A percentile compares a stretch with the other conserved stretches of the same genome.
Evolutionary conservation across 2,888 invertebrate genomes (phyloP).

Genomic region (Monochamus alternatus): DNA sequence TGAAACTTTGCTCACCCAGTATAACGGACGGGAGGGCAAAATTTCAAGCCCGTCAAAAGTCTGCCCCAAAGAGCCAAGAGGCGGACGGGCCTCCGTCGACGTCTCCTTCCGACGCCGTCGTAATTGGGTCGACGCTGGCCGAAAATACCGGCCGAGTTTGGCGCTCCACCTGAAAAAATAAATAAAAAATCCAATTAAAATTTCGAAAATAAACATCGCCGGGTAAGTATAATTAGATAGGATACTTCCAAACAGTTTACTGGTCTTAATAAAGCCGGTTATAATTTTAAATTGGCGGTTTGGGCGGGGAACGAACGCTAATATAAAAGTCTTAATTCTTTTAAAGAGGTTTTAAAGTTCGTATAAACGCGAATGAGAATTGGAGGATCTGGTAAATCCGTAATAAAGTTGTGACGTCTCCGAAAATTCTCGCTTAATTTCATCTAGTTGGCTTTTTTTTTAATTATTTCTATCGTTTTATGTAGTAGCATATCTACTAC

Average conservation of each 20-base stretch:
- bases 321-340: too few species aligned
- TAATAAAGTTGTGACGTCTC: too few species aligned
- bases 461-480: too few species aligned
- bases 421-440: too few species aligned
- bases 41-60: slow-evolving; percentile 79
- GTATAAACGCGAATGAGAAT: too few species aligned
- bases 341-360: too few species aligned
- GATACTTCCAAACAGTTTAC: slow-evolving; percentile 33
- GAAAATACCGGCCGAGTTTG: slow-evolving; percentile 23
- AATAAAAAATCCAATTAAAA: slow-evolving; percentile 59
- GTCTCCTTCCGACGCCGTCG: slow-evolving; percentile 8
- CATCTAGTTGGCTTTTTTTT: too few species aligned
- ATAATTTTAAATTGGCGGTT: slow-evolving; percentile 38
- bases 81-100: not conserved
- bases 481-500: too few species aligned
- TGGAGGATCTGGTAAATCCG: too few species aligned
- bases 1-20: slow-evolving; percentile 91
- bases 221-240: slow-evolving; percentile 43
- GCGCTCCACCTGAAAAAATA: slow-evolving; percentile 59
- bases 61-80: slow-evolving; percentile 18
- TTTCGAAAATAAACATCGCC: slow-evolving; percentile 51
- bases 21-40: slow-evolving; percentile 82
- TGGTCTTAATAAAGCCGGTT: slow-evolving; percentile 20
- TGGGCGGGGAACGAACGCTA: not conserved
- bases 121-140: slow-evolving; percentile 42